Percentiles rank a stretch among this genome's conserved stretches.
phyloP scores from a whole-genome alignment of 2,888 invertebrate species.

The Sinelater perroti region DNA sequence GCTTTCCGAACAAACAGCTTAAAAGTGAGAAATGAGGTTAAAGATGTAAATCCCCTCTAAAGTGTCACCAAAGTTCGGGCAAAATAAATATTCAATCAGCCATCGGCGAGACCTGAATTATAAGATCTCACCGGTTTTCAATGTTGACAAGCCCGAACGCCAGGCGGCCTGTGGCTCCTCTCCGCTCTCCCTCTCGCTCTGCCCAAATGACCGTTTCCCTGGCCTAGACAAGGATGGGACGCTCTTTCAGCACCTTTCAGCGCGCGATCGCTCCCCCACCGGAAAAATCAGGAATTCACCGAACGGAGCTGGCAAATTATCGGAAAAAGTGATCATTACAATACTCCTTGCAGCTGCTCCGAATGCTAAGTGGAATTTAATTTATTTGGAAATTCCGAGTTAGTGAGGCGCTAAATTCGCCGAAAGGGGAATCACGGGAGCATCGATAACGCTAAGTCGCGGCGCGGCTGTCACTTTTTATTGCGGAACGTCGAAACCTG shows the following conservation, averaged over 20 bases:
- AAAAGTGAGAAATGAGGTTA: too few relatives aligned
- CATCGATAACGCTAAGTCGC: too few relatives aligned
- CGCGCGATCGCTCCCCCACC: conserved; percentile 37
- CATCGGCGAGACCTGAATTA: conserved; percentile 15
- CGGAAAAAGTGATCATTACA: conserved; percentile 44
- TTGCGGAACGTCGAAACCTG: background rate
- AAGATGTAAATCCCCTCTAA: background rate
- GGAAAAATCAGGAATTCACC: conserved; percentile 43
- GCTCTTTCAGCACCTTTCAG: conserved; percentile 32
- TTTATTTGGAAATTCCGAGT: conserved; percentile 32
- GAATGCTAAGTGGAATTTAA: conserved; percentile 40
- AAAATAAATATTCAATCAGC: conserved; percentile 33
- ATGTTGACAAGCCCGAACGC: conserved; percentile 22
- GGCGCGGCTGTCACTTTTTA: too few relatives aligned
- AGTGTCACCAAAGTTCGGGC: conserved; percentile 3
- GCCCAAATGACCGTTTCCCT: background rate
- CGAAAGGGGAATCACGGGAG: too few relatives aligned
- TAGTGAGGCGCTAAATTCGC: conserved; percentile 32
- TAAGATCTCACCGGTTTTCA: conserved; percentile 26
- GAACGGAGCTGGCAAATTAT: conserved; percentile 42
- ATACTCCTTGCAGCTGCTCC: conserved; percentile 27
- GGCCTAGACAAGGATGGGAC: conserved; percentile 10
- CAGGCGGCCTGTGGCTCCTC: conserved; percentile 17
- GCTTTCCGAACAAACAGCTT: too few relatives aligned
- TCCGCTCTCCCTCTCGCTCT: conserved; percentile 8